Evolutionary conservation across 2,888 invertebrate genomes (phyloP).

Genomic region (Chymomyza procnemis): DNA sequence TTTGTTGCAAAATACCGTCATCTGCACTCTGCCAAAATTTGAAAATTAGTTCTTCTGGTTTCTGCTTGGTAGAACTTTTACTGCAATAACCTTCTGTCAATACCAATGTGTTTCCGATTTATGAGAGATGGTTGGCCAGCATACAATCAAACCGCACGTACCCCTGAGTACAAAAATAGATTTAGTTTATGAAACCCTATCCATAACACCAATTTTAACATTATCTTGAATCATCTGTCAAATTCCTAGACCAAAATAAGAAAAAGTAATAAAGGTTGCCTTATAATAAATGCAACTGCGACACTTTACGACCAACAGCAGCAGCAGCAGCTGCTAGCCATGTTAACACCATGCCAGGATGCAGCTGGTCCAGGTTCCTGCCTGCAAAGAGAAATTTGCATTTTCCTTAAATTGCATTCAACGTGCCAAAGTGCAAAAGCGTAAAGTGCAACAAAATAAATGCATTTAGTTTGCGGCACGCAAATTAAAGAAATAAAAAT

Average conservation of each 20-base stretch:
- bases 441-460: constrained; percentile 10
- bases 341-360: not conserved
- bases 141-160: not conserved
- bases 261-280: not conserved
- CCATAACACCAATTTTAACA: not conserved
- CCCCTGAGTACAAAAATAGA: not conserved
- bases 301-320: not conserved
- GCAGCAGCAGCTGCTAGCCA: not conserved
- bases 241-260: not conserved
- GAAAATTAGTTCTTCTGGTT: no score
- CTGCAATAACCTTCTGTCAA: no score
- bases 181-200: not conserved
- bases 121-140: no score
- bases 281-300: not conserved
- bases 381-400: not conserved
- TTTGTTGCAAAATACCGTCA: no score
- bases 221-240: not conserved
- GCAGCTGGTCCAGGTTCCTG: not conserved
- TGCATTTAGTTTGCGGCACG: constrained; percentile 10
- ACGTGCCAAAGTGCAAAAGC: constrained; percentile 1
- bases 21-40: no score
- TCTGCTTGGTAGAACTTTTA: no score
- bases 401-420: not conserved
- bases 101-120: no score
- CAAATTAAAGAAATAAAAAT: constrained; percentile 11